phyloP scores from a whole-genome alignment of 2,797 vertebrate genomes.

The Peromyscus eremicus region DNA sequence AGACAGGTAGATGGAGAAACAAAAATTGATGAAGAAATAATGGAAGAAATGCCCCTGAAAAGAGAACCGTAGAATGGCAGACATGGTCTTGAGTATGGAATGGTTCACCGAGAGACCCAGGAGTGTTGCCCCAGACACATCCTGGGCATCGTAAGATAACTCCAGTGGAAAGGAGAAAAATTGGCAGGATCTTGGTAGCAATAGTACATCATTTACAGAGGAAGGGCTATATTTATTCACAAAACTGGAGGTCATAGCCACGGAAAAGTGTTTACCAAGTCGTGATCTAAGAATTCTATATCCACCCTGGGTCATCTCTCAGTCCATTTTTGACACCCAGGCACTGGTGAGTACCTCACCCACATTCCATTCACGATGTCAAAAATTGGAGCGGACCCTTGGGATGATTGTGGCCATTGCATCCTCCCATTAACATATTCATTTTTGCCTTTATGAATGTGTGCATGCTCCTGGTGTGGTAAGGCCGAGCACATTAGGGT shows the following conservation, averaged over 20 bases:
- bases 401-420: not conserved
- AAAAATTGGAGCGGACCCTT: slow-evolving; percentile 33
- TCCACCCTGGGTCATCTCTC: not conserved
- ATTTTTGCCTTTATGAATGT: slow-evolving; percentile 26
- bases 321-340: not conserved
- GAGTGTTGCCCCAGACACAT: not conserved
- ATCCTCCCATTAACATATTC: not conserved
- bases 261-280: slow-evolving; percentile 2
- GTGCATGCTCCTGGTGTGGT: slow-evolving; percentile 2
- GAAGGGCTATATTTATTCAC: slow-evolving; percentile 26
- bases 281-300: not conserved
- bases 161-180: slow-evolving; percentile 2
- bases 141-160: not conserved
- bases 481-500: not conserved
- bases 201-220: slow-evolving; percentile 24
- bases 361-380: not conserved
- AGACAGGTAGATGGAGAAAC: not conserved
- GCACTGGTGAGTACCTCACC: not conserved
- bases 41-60: slow-evolving; percentile 3
- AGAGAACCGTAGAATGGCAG: not conserved
- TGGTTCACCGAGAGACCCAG: not conserved
- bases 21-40: slow-evolving; percentile 49
- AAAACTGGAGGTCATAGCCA: slow-evolving; percentile 3
- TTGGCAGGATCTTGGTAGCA: not conserved
- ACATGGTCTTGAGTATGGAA: not conserved